These are phyloP conservation scores for Pampus argenteus DNA, from an alignment of 2,797 vertebrate genomes.

Conservation along the genomic window DNA sequence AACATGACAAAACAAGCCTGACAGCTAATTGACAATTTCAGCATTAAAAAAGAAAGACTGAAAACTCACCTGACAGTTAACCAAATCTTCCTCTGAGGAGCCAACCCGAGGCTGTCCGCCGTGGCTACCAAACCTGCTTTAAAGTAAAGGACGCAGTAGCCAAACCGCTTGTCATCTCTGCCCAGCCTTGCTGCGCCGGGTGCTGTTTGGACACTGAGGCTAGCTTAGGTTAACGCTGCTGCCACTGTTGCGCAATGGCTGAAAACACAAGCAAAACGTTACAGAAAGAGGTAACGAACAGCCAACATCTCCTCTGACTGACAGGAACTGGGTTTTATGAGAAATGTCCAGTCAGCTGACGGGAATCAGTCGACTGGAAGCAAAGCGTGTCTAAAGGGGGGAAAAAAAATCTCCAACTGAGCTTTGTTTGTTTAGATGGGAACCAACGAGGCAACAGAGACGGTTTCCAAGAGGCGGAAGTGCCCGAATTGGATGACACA, in stretches of 20 bases:
- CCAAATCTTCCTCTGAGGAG: slow-evolving; percentile 6
- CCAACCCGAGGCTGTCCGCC: not conserved
- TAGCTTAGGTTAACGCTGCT: slow-evolving; percentile 9
- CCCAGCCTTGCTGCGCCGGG: slow-evolving; percentile 14
- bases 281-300: fast-evolving
- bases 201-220: slow-evolving; percentile 14
- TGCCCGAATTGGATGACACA: slow-evolving; percentile 33
- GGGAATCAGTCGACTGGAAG: fast-evolving
- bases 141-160: not conserved
- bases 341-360: not conserved
- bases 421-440: slow-evolving; percentile 67
- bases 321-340: too few species aligned
- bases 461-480: slow-evolving; percentile 59
- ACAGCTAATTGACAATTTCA: slow-evolving; percentile 35
- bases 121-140: slow-evolving; percentile 4
- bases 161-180: slow-evolving; percentile 52
- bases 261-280: not conserved
- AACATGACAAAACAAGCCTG: slow-evolving; percentile 41
- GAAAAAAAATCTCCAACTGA: slow-evolving; percentile 7
- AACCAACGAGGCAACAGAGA: slow-evolving; percentile 44
- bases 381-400: not conserved
- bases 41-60: not conserved
- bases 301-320: not conserved
- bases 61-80: slow-evolving; percentile 55
- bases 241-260: slow-evolving; percentile 63